Base-by-base conservation (phyloP, 2,888 invertebrate species). In the Drosophila meridiana region DNA sequence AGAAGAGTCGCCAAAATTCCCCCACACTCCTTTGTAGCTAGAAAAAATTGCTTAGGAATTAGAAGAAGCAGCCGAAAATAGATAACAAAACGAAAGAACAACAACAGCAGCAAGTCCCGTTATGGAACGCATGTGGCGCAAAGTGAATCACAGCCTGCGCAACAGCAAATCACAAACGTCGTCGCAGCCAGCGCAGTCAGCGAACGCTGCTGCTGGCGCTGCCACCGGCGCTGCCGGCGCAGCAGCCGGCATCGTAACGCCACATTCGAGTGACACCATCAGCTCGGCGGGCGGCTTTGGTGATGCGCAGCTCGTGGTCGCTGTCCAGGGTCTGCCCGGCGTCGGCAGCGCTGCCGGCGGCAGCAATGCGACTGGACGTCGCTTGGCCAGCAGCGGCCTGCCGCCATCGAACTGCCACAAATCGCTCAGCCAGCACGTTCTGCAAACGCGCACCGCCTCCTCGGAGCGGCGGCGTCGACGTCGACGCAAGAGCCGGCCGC, bases 81-180 rank as follows among this genome's bases (percentile, higher is more conserved):
- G 57, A 20, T 40, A 40, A 40, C 14, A 40, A 40, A 34, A 32
- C 36, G 14, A 42, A 53, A 34, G 0, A 7, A 11, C 4, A 32
- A 40, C 4, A 34, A n/a, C 14, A 55, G 6, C 5, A 53, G 38
- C 34, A 58, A 34, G 14, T 45, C 26, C 34, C 26, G 60, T 50
- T 40, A 93, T 93, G 93, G 93, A 93, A 80, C 92, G 93, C 75
- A 93, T 93, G 93, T 93, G 93, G 93, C 92, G 93, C 68, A 93
- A 93, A 89, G 93, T 93, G 59, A 93, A 93, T 89, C 93, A 93
- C 81, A 93, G 93, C 69, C 89, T 93, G 73, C 92, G 92, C 69
- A 90, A 91, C 79, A 85, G 72, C 85, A 83, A 79, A 75, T 81
- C 73, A 26, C 74, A 81, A 40, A 30, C 58, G 20, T 14, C 40